Percentiles rank a stretch among this genome's conserved stretches.
Conservation (phyloP, 2,888 invertebrate genomes). For the Plusia festucae region DNA sequence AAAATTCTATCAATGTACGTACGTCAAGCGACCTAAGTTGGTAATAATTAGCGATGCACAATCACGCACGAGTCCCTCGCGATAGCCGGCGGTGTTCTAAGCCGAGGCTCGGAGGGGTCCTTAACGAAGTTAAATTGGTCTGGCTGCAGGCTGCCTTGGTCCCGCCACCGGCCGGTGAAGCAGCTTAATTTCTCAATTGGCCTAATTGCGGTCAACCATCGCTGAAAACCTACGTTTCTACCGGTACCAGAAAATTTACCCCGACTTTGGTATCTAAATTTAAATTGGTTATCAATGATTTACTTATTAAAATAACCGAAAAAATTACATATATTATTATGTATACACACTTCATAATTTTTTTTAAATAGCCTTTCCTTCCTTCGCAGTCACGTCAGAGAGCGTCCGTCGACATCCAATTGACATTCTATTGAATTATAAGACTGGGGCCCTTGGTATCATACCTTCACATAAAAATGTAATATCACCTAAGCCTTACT, state of each 20-base stretch:
- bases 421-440: background rate
- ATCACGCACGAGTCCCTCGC: background rate
- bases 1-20: too few species aligned
- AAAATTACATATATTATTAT: too few species aligned
- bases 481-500: constrained; percentile 3
- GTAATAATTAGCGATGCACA: background rate
- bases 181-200: background rate
- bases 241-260: background rate
- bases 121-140: constrained; percentile 2
- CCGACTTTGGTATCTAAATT: background rate
- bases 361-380: too few species aligned
- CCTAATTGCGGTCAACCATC: background rate
- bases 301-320: too few species aligned
- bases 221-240: background rate
- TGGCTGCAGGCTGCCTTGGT: background rate
- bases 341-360: too few species aligned
- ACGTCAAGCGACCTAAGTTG: too few species aligned
- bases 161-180: background rate
- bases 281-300: background rate
- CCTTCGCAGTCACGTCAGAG: too few species aligned
- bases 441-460: background rate
- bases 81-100: constrained; percentile 4
- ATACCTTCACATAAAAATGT: background rate
- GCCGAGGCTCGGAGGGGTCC: background rate
- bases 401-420: background rate